These are phyloP conservation scores for Merodon equestris DNA, from an alignment of 2,888 invertebrate genomes.

Conservation along the genomic window DNA sequence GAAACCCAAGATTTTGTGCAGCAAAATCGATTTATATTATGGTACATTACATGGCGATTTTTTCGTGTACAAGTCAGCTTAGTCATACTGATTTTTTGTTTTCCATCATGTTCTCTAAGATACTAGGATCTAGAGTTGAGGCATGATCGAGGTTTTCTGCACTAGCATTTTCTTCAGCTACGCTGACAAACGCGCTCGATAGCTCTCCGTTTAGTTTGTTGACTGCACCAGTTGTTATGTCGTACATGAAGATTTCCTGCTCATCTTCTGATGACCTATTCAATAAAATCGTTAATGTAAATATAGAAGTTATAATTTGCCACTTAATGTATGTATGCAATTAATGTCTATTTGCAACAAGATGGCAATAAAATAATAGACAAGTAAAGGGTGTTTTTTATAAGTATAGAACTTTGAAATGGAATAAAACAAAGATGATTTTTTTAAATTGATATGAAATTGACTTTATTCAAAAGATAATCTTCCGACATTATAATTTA, in stretches of 20 bases:
- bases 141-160: slow-evolving; percentile 83
- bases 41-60: slow-evolving; percentile 70
- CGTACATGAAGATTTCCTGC: slow-evolving; percentile 93
- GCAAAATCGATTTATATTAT: slow-evolving; percentile 60
- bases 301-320: no score
- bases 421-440: no score
- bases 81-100: slow-evolving; percentile 60
- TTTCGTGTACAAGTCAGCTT: slow-evolving; percentile 46
- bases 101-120: slow-evolving; percentile 76
- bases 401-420: no score
- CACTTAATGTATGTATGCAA: no score
- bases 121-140: slow-evolving; percentile 76
- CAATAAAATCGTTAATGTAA: no score
- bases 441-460: no score
- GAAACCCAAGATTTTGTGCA: slow-evolving; percentile 28
- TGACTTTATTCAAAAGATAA: no score
- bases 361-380: no score
- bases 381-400: no score
- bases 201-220: slow-evolving; percentile 89
- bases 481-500: no score
- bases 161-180: slow-evolving; percentile 90
- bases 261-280: slow-evolving; percentile 75
- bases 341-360: no score
- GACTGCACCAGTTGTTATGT: slow-evolving; percentile 85
- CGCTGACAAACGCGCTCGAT: slow-evolving; percentile 91